These are phyloP conservation scores for Lathronympha strigana DNA, from an alignment of 2,888 invertebrate genomes.

Conservation along the genomic window DNA sequence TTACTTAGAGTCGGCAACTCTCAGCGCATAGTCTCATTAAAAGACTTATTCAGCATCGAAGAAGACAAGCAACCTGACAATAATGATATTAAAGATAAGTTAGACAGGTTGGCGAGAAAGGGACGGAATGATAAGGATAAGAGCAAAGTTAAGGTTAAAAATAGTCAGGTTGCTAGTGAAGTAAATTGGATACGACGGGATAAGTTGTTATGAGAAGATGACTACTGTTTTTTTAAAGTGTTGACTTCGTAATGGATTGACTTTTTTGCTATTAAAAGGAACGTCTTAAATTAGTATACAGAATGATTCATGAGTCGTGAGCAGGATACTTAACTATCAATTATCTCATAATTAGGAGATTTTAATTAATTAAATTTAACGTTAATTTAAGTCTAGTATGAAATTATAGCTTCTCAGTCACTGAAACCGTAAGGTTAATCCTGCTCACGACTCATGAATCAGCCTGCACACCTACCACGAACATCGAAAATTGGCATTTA, in stretches of 20 bases:
- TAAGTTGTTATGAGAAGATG: constrained; percentile 65
- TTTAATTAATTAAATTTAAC: too few species aligned
- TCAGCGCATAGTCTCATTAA: constrained; percentile 85
- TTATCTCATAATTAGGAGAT: too few species aligned
- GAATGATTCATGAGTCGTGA: too few species aligned
- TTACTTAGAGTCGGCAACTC: constrained; percentile 65
- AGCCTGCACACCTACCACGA: too few species aligned
- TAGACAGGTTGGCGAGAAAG: constrained; percentile 54
- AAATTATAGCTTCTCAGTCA: too few species aligned
- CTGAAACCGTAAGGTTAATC: too few species aligned
- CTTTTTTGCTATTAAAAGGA: not conserved
- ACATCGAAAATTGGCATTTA: too few species aligned
- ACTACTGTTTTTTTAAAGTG: not conserved
- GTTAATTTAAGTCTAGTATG: too few species aligned
- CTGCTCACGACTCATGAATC: too few species aligned
- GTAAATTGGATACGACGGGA: constrained; percentile 73
- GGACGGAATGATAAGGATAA: constrained; percentile 53
- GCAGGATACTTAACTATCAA: too few species aligned
- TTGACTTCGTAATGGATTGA: constrained; percentile 4
- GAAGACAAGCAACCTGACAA: constrained; percentile 49
- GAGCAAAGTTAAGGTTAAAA: constrained; percentile 74
- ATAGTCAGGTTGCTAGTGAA: constrained; percentile 73
- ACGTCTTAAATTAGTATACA: too few species aligned
- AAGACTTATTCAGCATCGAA: constrained; percentile 84
- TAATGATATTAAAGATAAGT: constrained; percentile 50